Percentiles rank a stretch among this genome's conserved stretches.
phyloP scores from a whole-genome alignment of 2,113 vertebrate genomes.

The Nannospalax galili region DNA sequence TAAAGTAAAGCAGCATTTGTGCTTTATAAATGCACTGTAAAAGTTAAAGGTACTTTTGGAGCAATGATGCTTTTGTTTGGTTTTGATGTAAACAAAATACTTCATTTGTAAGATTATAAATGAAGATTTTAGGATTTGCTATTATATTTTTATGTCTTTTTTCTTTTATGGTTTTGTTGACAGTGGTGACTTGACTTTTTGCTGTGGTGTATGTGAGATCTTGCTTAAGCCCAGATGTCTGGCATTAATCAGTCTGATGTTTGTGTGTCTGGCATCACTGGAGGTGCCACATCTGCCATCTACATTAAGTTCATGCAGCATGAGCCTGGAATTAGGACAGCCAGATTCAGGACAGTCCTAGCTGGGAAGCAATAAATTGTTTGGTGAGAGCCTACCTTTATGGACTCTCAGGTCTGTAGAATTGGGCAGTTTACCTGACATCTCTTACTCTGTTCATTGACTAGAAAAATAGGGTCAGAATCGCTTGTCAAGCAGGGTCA shows the following conservation, averaged over 20 bases:
- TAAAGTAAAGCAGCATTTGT: not conserved
- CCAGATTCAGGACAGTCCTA: too few species aligned
- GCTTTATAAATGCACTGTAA: not conserved
- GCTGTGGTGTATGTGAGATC: not conserved
- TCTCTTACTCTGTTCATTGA: not conserved
- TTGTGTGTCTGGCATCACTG: not conserved
- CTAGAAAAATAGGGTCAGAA: not conserved
- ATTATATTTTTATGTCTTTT: not conserved
- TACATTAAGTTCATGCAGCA: not conserved
- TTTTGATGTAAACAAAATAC: constrained; percentile 24
- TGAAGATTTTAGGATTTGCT: not conserved
- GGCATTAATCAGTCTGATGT: too few species aligned
- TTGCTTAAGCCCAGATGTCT: not conserved
- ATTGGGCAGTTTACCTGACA: not conserved
- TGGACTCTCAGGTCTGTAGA: not conserved
- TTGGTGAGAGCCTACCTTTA: not conserved
- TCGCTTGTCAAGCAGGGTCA: too few species aligned
- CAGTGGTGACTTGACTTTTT: not conserved
- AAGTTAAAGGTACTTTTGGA: not conserved
- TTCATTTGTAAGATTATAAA: not conserved
- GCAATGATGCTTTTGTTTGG: not conserved
- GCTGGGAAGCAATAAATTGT: not conserved
- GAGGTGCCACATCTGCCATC: not conserved
- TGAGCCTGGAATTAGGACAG: too few species aligned
- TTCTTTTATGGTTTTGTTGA: not conserved